These are phyloP conservation scores for Mechanitis messenoides DNA, from an alignment of 2,888 invertebrate species.

Conservation along the genomic window DNA sequence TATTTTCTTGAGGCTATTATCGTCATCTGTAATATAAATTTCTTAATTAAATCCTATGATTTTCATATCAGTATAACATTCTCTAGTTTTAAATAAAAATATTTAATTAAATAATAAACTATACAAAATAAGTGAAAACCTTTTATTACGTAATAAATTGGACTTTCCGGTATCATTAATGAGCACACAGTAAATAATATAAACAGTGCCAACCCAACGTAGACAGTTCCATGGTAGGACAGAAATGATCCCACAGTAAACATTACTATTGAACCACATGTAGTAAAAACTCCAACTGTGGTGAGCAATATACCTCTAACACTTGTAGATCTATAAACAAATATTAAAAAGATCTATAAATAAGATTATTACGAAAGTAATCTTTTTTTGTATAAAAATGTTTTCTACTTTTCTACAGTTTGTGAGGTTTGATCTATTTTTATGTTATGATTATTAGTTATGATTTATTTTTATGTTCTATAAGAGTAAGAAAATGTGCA, in stretches of 20 bases:
- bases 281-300: slow-evolving; percentile 32
- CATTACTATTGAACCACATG: slow-evolving; percentile 10
- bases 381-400: no score
- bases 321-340: slow-evolving; percentile 41
- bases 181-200: slow-evolving; percentile 29
- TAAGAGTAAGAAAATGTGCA: no score
- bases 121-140: slow-evolving; percentile 28
- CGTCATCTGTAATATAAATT: slow-evolving; percentile 34
- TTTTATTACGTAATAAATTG: slow-evolving; percentile 40
- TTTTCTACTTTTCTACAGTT: no score
- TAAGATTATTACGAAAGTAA: no score
- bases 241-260: slow-evolving; percentile 11
- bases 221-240: slow-evolving; percentile 24
- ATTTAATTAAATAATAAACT: no score
- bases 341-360: neutral
- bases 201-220: slow-evolving; percentile 33
- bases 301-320: slow-evolving; percentile 45
- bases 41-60: neutral
- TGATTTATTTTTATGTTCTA: no score
- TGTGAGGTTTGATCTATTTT: no score
- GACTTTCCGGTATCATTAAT: slow-evolving; percentile 44
- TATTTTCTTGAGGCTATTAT: slow-evolving; percentile 33
- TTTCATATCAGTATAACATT: no score
- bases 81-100: no score
- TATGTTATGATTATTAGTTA: no score